Percentiles rank a stretch among this genome's conserved stretches.
phyloP scores from a whole-genome alignment of 2,113 vertebrate species.

The Arothron firmamentum region DNA sequence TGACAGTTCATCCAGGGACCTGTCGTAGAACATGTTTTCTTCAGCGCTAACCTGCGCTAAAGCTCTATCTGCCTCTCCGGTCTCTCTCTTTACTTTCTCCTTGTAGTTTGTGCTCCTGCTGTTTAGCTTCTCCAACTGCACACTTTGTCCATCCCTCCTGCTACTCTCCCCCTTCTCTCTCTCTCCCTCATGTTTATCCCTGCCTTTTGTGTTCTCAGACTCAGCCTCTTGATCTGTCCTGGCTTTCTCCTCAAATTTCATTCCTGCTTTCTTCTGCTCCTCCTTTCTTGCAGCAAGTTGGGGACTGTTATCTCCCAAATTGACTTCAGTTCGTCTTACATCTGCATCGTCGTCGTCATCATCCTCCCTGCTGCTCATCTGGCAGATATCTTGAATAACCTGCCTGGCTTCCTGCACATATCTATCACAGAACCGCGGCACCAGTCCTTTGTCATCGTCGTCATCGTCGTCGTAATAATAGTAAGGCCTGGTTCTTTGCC shows the following conservation, averaged over 20 bases:
- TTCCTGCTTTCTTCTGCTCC: constrained; percentile 12
- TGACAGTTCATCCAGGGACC: constrained; percentile 85
- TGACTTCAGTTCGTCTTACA: constrained; percentile 16
- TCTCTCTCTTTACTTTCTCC: constrained; percentile 47
- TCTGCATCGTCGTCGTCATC: constrained; percentile 65
- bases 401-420: constrained; percentile 92
- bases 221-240: constrained; percentile 30
- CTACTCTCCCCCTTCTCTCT: constrained; percentile 55
- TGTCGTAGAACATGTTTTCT: constrained; percentile 71
- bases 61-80: constrained; percentile 52
- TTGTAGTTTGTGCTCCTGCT: constrained; percentile 54
- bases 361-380: constrained; percentile 80
- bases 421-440: constrained; percentile 83
- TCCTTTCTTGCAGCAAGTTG: constrained; percentile 38
- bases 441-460: constrained; percentile 67
- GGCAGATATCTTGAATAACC: constrained; percentile 94
- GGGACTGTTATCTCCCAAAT: constrained; percentile 23
- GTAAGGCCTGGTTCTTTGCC: constrained; percentile 40
- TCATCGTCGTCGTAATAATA: constrained; percentile 65
- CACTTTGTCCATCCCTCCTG: constrained; percentile 59
- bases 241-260: constrained; percentile 26
- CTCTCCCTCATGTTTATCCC: constrained; percentile 61
- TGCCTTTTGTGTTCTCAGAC: constrained; percentile 43
- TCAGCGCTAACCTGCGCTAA: constrained; percentile 68
- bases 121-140: constrained; percentile 56